Base-by-base conservation (phyloP, 2,113 vertebrate species). In the Centropus unirufus region DNA sequence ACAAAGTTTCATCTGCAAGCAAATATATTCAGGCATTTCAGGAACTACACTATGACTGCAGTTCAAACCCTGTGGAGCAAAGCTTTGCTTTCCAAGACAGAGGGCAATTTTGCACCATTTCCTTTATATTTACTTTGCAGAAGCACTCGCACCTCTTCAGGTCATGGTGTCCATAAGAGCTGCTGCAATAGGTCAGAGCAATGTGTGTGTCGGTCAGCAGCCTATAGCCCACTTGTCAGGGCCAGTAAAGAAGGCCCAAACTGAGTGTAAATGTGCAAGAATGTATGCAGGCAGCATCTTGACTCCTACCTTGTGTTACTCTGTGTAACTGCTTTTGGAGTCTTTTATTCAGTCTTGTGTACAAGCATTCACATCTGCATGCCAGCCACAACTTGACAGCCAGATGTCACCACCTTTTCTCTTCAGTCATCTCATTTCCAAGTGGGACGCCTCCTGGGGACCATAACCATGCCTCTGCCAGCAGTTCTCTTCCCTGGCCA, bases 261-360 rank as follows among this genome's bases (percentile, higher is more conserved):
- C 9, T 1, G 44, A 34, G 32, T 3, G 12, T 14, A 7, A 44
- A 29, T 22, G 15, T 46, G 19, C 21, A 51, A 44, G 58, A 52
- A 27, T 21, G 39, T 12, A 21, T n/a, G 30, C 5, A 11, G 8
- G 46, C 67, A 39, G 52, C 46, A 11, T 19, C 55, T 42, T 1
- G 2, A 36, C 42, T 32, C 27, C 44, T 30, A 5, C 58, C n/a
- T 24, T 0, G 0, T 5, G 1, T 44, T n/a, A 12, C n/a, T 66
- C 2, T 0, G 20, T 23, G n/a, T 32, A 18, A 8, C 26, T 32
- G 24, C 44, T 66, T 54, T 47, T 19, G 32, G 29, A 19, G 51
- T 13, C 64, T 12, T 21, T 49, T 49, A 49, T 49, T 22, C 47
- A 49, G 21, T 22, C 47, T 12, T 49, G 21, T 49, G 21, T 47